Evolutionary conservation across 2,113 vertebrate genomes (phyloP).

Genomic region (Anoura caudifer): DNA sequence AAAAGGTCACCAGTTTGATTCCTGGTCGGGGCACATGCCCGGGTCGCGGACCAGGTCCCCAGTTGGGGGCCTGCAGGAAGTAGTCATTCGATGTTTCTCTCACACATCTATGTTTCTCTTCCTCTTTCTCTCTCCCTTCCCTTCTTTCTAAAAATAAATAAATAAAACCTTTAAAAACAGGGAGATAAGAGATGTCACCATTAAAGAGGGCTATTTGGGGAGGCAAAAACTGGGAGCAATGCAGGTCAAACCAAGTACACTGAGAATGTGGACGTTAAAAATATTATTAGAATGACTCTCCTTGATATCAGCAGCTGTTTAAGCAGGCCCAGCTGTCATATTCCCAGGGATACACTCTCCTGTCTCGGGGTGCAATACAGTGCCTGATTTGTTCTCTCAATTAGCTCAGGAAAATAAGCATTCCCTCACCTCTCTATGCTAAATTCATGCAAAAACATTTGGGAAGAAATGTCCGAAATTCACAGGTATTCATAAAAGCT

Average conservation of each 20-base stretch:
- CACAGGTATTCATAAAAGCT: background rate
- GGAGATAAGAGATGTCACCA: background rate
- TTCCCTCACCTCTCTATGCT: background rate
- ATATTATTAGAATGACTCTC: background rate
- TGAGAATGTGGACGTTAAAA: background rate
- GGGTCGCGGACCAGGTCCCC: no score
- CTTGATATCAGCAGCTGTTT: background rate
- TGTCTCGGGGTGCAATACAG: background rate
- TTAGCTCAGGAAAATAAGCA: background rate
- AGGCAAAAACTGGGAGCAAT: background rate
- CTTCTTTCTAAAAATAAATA: no score
- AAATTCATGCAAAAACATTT: background rate
- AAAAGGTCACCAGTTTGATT: no score
- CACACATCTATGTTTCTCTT: no score
- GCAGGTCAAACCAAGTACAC: background rate
- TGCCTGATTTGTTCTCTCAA: background rate
- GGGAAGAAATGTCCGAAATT: background rate
- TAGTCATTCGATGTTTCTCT: no score
- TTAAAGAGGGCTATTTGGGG: background rate
- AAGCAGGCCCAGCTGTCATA: background rate
- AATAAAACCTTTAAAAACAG: background rate
- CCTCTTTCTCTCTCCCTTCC: no score
- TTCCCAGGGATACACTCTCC: background rate
- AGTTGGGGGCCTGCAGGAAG: no score
- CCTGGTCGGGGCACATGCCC: no score